phyloP scores from a whole-genome alignment of 2,113 vertebrate genomes.

The Albula goreensis region DNA sequence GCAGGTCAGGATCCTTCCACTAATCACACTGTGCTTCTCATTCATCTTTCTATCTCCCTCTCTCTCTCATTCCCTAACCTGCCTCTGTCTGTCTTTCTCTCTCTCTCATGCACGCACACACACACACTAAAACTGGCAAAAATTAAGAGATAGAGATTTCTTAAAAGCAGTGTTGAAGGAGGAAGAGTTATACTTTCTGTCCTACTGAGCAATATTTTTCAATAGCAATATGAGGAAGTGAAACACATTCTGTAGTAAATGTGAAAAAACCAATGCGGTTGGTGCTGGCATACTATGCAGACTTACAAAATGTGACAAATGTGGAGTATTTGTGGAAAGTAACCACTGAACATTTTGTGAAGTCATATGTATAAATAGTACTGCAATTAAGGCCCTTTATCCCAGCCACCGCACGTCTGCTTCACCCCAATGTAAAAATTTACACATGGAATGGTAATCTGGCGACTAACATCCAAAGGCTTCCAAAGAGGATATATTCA shows the following conservation, averaged over 20 bases:
- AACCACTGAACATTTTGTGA: not conserved
- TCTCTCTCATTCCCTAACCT: not conserved
- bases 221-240: not conserved
- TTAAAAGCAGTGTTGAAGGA: not conserved
- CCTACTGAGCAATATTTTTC: not conserved
- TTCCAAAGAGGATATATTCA: not conserved
- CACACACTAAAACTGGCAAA: no score
- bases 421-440: not conserved
- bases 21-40: not conserved
- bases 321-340: not conserved
- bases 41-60: not conserved
- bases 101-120: no score
- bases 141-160: no score
- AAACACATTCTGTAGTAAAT: not conserved
- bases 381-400: not conserved
- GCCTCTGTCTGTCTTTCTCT: not conserved
- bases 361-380: not conserved
- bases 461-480: not conserved
- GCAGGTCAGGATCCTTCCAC: slow-evolving; percentile 4
- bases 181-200: not conserved
- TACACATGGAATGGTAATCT: not conserved
- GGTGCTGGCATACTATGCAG: not conserved
- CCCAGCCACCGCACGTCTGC: not conserved
- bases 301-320: not conserved
- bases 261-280: not conserved